Evolutionary conservation across 2,888 invertebrate genomes (phyloP), one percentile per base, ranked within the genome.

Genomic region (Ochropleura plecta): DNA sequence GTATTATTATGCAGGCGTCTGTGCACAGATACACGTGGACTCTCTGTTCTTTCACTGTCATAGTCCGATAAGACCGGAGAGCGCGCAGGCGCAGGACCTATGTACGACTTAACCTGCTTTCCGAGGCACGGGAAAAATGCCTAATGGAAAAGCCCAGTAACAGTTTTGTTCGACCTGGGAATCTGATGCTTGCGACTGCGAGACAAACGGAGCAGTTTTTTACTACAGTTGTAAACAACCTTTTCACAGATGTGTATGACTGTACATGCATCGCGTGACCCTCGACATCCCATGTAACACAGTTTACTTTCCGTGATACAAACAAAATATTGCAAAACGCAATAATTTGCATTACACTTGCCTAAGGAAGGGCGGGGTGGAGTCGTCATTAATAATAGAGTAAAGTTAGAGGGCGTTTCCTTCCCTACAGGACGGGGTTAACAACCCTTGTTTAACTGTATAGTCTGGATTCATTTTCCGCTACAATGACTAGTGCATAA

Each of bases 341-440:
- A 94, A 93, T 93, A 94, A 95, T 96, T 96, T 95, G 95, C 95
- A 95, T 96, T 93, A 93, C 91, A 94, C 93, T 93, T 91, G 92
- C 90, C 90, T 84, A 84, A 90, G 90, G 88, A 90, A 92, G 92
- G 94, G 95, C 92, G 94, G 92, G 91, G 92, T 91, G 91, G 92
- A 93, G 90, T 93, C 92, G 94, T 95, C 95, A 95, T 96, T 96
- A 96, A 95, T 96, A 96, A 96, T 95, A 95, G 93, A 96, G 93
- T 89, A 92, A 94, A 95, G 93, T 93, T 93, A 91, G 91, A 93
- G 95, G 95, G 96, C 94, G 95, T 91, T 88, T 90, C 89, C 91
- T 90, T 92, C 93, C 94, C 95, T 88, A 70, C 76, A 78, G 83
- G 87, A 87, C 86, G 92, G 90, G 96, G 96, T 95, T 95, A 95